phyloP scores from a whole-genome alignment of 2,888 invertebrate genomes.

The Mycalesis mineus region DNA sequence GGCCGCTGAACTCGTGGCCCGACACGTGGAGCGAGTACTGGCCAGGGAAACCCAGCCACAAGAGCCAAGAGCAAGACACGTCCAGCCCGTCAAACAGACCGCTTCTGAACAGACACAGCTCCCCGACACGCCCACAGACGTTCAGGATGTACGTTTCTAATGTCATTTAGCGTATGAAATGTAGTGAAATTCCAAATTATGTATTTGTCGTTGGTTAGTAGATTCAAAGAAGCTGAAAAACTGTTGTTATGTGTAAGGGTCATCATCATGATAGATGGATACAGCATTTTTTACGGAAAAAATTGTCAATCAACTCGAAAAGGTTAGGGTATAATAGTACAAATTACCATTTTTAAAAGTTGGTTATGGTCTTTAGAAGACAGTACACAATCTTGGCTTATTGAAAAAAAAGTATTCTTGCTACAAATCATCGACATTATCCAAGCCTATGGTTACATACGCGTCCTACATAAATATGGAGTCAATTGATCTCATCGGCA shows the following conservation, averaged over 20 bases:
- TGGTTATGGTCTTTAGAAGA: too few relatives aligned
- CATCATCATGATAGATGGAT: too few relatives aligned
- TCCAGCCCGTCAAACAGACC: constrained; percentile 52
- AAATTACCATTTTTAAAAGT: too few relatives aligned
- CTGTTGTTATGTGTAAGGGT: too few relatives aligned
- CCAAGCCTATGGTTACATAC: not conserved
- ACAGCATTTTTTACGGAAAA: too few relatives aligned
- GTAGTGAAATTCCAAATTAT: constrained; percentile 4
- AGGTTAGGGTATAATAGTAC: too few relatives aligned
- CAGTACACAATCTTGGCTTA: too few relatives aligned
- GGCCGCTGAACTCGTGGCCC: constrained; percentile 75
- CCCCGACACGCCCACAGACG: constrained; percentile 81
- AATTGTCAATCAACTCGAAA: too few relatives aligned
- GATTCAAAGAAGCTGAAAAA: too few relatives aligned
- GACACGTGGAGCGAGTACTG: constrained; percentile 79
- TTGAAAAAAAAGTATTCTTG: not conserved
- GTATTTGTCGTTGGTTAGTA: constrained; percentile 4
- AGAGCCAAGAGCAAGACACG: constrained; percentile 53
- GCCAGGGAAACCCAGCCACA: constrained; percentile 76
- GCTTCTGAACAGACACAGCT: constrained; percentile 58
- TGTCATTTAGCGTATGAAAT: not conserved
- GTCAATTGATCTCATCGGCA: constrained; percentile 52
- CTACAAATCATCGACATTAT: not conserved
- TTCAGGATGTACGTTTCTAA: constrained; percentile 80
- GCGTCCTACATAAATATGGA: constrained; percentile 26